Percentiles rank a stretch among this genome's conserved stretches.
Conservation (phyloP, 37 sponge, comb jelly and placozoan species). For the Haliclona indistincta region DNA sequence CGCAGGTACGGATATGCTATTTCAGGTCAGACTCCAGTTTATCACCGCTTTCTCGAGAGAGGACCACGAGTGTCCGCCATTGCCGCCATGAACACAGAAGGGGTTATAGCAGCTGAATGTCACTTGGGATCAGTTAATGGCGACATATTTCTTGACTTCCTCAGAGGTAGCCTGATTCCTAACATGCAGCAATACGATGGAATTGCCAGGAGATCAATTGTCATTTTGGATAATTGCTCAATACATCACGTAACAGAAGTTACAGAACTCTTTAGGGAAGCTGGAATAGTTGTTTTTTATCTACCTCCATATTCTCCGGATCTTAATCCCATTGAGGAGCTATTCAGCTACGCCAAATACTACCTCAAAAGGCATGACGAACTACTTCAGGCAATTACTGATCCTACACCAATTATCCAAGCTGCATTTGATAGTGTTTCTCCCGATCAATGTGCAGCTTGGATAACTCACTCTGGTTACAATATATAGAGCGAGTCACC, state of each 20-base stretch:
- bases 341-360: slow-evolving; percentile 34
- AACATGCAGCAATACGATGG: slow-evolving; percentile 55
- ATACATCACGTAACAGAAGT: slow-evolving; percentile 46
- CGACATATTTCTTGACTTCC: slow-evolving; percentile 43
- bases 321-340: slow-evolving; percentile 45
- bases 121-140: slow-evolving; percentile 38
- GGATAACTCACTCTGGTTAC: slow-evolving; percentile 18
- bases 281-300: slow-evolving; percentile 27
- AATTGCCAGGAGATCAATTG: slow-evolving; percentile 18
- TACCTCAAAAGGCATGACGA: slow-evolving; percentile 32
- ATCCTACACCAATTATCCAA: not conserved
- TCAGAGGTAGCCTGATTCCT: slow-evolving; percentile 41
- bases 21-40: slow-evolving; percentile 24
- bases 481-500: not conserved
- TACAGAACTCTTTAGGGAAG: not conserved
- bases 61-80: slow-evolving; percentile 45
- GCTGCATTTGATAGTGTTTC: slow-evolving; percentile 3
- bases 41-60: slow-evolving; percentile 17
- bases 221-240: slow-evolving; percentile 51
- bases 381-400: not conserved
- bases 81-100: slow-evolving; percentile 36
- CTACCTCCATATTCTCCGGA: slow-evolving; percentile 62
- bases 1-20: slow-evolving; percentile 38
- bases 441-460: not conserved
- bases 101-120: slow-evolving; percentile 30